A percentile compares a stretch with the other conserved stretches of the same genome.
Evolutionary conservation across 2,113 vertebrate species (phyloP).

Genomic region (Ptilonorhynchus violaceus): DNA sequence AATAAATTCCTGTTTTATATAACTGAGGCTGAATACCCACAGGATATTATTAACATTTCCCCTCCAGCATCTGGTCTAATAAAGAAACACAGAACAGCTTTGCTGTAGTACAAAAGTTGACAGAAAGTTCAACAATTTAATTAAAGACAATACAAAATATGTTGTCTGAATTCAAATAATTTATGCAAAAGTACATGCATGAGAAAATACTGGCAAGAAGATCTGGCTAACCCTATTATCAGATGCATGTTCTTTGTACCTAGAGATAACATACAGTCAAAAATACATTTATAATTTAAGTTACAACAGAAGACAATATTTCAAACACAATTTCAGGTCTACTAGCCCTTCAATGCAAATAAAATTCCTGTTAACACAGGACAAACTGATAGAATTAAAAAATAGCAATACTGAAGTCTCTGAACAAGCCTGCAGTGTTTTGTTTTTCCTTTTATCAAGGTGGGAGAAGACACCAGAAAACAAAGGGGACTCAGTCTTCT

Average conservation of each 20-base stretch:
- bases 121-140: constrained; percentile 47
- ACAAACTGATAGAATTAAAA: neutral
- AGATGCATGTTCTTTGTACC: neutral
- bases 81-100: constrained; percentile 62
- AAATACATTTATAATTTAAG: constrained; percentile 8
- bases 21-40: constrained; percentile 44
- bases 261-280: constrained; percentile 2
- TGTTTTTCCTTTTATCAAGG: neutral
- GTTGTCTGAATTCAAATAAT: constrained; percentile 29
- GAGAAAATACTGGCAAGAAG: neutral
- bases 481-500: neutral
- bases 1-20: neutral
- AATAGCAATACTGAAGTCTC: neutral
- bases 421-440: neutral
- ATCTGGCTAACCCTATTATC: neutral
- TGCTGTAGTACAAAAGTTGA: constrained; percentile 45
- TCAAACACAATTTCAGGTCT: neutral
- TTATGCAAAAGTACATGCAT: constrained; percentile 49
- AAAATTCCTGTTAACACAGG: neutral
- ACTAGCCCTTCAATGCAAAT: neutral
- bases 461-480: neutral
- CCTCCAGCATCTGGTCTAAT: constrained; percentile 56
- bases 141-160: constrained; percentile 59
- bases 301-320: constrained; percentile 28
- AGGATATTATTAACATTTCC: constrained; percentile 36